Percentiles rank a stretch among this genome's conserved stretches.
These are phyloP conservation scores for Ictalurus furcatus DNA, from an alignment of 2,113 vertebrate genomes.

Conservation along the genomic window DNA sequence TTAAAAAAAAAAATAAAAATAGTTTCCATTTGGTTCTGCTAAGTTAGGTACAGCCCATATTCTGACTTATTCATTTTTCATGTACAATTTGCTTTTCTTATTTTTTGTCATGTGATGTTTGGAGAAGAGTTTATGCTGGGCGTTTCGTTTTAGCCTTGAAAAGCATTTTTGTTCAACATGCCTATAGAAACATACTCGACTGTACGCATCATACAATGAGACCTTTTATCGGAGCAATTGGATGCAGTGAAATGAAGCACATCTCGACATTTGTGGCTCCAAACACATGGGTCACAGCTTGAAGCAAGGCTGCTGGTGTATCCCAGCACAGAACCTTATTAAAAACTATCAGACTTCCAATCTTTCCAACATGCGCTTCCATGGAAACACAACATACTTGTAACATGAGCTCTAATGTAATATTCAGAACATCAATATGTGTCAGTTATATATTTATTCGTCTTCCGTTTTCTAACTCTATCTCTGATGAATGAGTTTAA, in stretches of 20 bases:
- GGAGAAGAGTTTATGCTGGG: background rate
- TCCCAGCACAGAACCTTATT: slow-evolving; percentile 13
- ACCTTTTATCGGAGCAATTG: slow-evolving; percentile 26
- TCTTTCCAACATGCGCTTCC: background rate
- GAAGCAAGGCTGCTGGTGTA: slow-evolving; percentile 60
- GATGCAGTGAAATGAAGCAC: slow-evolving; percentile 44
- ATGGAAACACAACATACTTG: slow-evolving; percentile 9
- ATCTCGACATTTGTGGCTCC: slow-evolving; percentile 61
- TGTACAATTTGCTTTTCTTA: background rate
- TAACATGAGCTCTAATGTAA: background rate
- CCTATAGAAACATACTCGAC: background rate
- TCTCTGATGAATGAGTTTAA: slow-evolving; percentile 37
- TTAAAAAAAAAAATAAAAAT: too few species aligned
- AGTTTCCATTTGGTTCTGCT: background rate
- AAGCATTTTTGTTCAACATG: background rate
- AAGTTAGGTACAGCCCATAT: background rate
- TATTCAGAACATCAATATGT: background rate
- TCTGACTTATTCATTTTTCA: background rate
- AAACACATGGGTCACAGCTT: slow-evolving; percentile 62
- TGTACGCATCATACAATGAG: slow-evolving; percentile 35
- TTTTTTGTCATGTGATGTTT: background rate
- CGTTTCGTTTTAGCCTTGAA: background rate
- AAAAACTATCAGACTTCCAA: slow-evolving; percentile 2
- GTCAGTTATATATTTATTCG: background rate
- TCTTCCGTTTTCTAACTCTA: background rate